Evolutionary conservation across 2,113 vertebrate species (phyloP).

Genomic region (Gnathonemus echidnorhynchus): DNA sequence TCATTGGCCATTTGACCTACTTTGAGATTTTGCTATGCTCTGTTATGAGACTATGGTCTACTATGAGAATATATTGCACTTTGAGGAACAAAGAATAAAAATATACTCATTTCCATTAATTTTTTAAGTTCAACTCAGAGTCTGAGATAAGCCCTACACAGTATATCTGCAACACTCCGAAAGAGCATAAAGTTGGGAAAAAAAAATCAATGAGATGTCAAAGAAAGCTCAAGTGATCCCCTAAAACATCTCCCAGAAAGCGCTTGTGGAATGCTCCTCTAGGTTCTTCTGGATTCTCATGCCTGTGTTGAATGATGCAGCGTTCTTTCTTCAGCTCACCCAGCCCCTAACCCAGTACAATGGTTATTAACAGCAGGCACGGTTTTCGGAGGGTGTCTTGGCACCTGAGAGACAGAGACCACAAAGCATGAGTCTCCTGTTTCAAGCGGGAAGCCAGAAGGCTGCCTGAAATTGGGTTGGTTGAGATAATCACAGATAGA

Average conservation of each 20-base stretch:
- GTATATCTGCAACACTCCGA: background rate
- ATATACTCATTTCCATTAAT: background rate
- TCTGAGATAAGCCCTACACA: background rate
- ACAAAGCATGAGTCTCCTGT: background rate
- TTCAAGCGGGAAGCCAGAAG: background rate
- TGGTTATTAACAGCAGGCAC: background rate
- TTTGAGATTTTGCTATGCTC: background rate
- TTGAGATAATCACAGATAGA: background rate
- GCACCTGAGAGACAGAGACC: background rate
- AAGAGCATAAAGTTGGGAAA: background rate
- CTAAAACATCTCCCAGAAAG: background rate
- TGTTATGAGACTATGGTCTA: background rate
- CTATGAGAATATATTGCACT: background rate
- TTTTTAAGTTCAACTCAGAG: background rate
- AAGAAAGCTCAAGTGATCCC: background rate
- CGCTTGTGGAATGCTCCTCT: background rate
- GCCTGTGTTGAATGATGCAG: background rate
- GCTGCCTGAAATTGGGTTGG: background rate
- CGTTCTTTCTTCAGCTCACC: background rate
- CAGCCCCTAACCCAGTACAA: background rate
- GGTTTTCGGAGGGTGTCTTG: background rate
- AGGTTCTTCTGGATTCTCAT: background rate
- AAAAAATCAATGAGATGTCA: background rate
- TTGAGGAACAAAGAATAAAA: background rate
- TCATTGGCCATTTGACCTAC: background rate